Conservation (phyloP, 2,797 vertebrate species). For the Periparus ater region DNA sequence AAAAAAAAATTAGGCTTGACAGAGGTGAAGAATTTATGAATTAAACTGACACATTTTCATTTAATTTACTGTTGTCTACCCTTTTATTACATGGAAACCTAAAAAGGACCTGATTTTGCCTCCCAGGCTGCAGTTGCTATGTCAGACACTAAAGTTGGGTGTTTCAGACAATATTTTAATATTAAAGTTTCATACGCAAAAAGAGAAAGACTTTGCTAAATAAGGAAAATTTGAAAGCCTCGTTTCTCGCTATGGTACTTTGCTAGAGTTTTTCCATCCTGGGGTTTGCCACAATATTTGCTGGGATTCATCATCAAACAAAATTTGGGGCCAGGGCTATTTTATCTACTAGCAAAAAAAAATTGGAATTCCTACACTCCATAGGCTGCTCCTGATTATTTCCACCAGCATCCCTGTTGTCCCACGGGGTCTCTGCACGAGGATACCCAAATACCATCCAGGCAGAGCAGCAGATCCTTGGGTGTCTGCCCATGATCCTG, state of each 20-base stretch:
- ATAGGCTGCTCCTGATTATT: neutral
- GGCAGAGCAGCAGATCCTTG: neutral
- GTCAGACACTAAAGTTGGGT: constrained; percentile 9
- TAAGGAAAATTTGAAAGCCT: neutral
- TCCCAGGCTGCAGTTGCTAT: constrained; percentile 14
- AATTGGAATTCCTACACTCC: neutral
- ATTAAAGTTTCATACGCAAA: neutral
- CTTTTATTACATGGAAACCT: constrained; percentile 16
- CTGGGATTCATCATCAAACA: neutral
- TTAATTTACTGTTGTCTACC: constrained; percentile 17
- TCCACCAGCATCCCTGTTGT: neutral
- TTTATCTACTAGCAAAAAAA: neutral
- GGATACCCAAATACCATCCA: neutral
- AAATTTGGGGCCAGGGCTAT: neutral
- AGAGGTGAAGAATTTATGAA: constrained; percentile 13
- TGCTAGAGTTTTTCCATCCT: neutral
- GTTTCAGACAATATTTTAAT: neutral
- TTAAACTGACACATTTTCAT: constrained; percentile 15
- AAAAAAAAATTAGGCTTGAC: neutral
- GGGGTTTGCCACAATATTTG: neutral
- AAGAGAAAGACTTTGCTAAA: neutral
- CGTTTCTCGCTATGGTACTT: neutral
- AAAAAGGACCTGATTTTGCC: constrained; percentile 19
- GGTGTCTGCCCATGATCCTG: fast-evolving
- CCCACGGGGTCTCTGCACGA: fast-evolving